Base-by-base conservation (phyloP, 2,888 invertebrate species). In the Brachyopa scutellaris region DNA sequence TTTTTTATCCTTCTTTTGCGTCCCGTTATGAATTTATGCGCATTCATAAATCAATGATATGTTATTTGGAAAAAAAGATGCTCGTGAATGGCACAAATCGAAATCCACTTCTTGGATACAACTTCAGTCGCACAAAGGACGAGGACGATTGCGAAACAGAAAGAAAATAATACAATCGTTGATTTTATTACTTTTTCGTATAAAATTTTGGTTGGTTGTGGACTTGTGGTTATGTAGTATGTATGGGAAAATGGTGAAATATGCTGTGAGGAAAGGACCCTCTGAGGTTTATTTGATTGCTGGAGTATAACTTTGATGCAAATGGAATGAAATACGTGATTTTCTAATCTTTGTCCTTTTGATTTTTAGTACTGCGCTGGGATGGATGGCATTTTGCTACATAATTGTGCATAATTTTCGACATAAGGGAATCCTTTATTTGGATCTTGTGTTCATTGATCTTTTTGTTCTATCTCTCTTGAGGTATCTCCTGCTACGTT, bases 51-150 rank as follows among this genome's bases (percentile, higher is more conserved):
- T 55, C 53, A 42, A 29, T 33, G 11, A 15, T 9, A 33, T 45
- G n/a, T n/a, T n/a, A n/a, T n/a, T n/a, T n/a, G n/a, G n/a, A n/a
- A n/a, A n/a, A n/a, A n/a, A n/a, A n/a, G 31, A n/a, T 23, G 19
- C 42, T 55, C 8, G 17, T 15, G 23, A 26, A 21, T 31, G 13
- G 33, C 33, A 57, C 23, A 67, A 67, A 67, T 67, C 67, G 57
- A 57, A 67, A 67, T 67, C 45, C 55, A 67, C 55, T 67, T 67
- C n/a, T 47, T 36, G 17, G 45, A 36, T 55, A 55, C 55, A 33
- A 45, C 45, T 33, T 57, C 45, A 26, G 33, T 36, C n/a, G n/a
- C 42, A 55, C 45, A 45, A 45, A 23, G 33, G 67, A 45, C n/a
- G 26, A 33, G 45, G 2, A 1, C n/a, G n/a, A n/a, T n/a, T n/a